A percentile compares a stretch with the other conserved stretches of the same genome.
Conservation (phyloP, 1,140 invertebrate species). For the Drosophila tsacasi region DNA sequence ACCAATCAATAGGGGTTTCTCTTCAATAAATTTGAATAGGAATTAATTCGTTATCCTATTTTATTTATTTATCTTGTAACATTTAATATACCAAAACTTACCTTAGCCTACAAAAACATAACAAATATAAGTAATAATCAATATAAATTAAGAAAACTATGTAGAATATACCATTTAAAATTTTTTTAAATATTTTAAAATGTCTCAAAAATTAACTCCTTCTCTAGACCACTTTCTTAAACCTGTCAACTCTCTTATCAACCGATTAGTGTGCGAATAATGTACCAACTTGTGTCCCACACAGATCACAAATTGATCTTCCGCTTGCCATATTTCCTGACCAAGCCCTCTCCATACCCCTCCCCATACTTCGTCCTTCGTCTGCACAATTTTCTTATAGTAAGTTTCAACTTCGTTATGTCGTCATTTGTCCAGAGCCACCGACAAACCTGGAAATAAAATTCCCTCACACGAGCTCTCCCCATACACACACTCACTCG, state of each 20-base stretch:
- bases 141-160: not conserved
- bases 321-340: slow-evolving; percentile 29
- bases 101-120: no score
- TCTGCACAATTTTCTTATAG: slow-evolving; percentile 31
- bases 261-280: slow-evolving; percentile 11
- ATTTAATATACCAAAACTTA: not conserved
- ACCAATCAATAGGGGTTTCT: no score
- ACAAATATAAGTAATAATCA: not conserved
- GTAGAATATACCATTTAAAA: no score
- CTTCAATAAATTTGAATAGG: no score
- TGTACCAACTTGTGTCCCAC: slow-evolving; percentile 7
- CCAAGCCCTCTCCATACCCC: not conserved
- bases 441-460: slow-evolving; percentile 60
- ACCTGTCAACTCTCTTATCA: not conserved
- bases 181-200: no score
- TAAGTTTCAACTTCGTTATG: slow-evolving; percentile 48
- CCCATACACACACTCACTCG: slow-evolving; percentile 27
- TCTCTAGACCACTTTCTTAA: not conserved
- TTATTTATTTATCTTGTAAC: not conserved
- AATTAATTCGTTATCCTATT: accelerated
- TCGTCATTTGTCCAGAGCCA: slow-evolving; percentile 34
- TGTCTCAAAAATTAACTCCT: no score
- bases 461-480: slow-evolving; percentile 48
- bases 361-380: not conserved
- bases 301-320: slow-evolving; percentile 41